phyloP scores from a whole-genome alignment of 2,888 invertebrate species.

The Ceratothoa steindachneri region DNA sequence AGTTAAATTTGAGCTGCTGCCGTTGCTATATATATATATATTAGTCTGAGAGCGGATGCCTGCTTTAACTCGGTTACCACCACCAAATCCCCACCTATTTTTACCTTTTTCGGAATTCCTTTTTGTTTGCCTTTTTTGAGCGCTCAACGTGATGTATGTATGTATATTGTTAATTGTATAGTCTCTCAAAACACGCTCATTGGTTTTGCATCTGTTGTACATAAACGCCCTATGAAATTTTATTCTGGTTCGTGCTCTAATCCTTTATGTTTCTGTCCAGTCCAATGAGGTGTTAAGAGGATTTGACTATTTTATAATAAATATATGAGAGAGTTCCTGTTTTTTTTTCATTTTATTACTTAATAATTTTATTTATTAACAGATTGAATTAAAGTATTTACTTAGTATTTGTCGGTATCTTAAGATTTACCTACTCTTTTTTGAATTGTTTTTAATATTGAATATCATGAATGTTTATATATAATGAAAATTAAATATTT shows the following conservation, averaged over 20 bases:
- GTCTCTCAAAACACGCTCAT: constrained; percentile 44
- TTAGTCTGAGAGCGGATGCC: constrained; percentile 20
- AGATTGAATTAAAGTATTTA: neutral
- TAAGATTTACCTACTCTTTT: neutral
- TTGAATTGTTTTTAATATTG: neutral
- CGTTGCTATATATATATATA: neutral
- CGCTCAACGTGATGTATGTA: constrained; percentile 45
- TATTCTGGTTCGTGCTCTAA: constrained; percentile 33
- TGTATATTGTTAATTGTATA: constrained; percentile 46
- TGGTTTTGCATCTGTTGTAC: constrained; percentile 39
- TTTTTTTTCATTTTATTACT: constrained; percentile 18
- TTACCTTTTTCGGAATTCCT: neutral
- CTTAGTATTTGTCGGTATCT: neutral
- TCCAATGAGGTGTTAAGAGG: constrained; percentile 46
- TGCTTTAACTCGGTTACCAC: constrained; percentile 27
- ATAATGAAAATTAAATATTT: constrained; percentile 14
- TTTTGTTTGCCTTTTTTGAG: constrained; percentile 30
- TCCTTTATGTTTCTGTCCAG: constrained; percentile 32
- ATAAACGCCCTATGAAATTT: constrained; percentile 38
- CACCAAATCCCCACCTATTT: constrained; percentile 36
- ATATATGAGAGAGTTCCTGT: constrained; percentile 32
- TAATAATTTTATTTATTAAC: neutral
- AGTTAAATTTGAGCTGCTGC: neutral
- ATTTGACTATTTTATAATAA: constrained; percentile 47
- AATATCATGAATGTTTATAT: constrained; percentile 2